phyloP scores from a whole-genome alignment of 1,140 invertebrate species.

The Drosophila ironensis region DNA sequence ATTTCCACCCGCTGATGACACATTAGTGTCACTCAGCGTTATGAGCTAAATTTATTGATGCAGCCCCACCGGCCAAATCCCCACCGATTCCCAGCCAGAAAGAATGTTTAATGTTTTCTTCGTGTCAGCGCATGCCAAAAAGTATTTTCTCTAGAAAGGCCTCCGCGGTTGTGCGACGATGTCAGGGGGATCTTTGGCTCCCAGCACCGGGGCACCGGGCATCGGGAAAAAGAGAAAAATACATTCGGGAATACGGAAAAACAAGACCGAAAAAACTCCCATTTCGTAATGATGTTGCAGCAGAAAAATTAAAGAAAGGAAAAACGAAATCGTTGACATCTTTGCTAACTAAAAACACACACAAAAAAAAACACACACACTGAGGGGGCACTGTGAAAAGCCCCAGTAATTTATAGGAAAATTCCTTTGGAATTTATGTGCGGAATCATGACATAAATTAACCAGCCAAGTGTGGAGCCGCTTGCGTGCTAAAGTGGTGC shows the following conservation, averaged over 20 bases:
- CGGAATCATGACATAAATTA: conserved; percentile 77
- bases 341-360: conserved; percentile 48
- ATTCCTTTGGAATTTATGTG: conserved; percentile 70
- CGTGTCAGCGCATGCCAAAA: conserved; percentile 68
- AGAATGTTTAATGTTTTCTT: conserved; percentile 57
- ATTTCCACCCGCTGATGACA: conserved; percentile 70
- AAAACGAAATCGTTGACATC: conserved; percentile 60
- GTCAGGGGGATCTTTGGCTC: conserved; percentile 51
- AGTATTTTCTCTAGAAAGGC: conserved; percentile 43
- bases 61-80: conserved; percentile 8
- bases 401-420: conserved; percentile 68
- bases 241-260: conserved; percentile 10
- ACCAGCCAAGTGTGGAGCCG: conserved; percentile 42
- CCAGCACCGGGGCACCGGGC: conserved; percentile 6
- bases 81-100: conserved; percentile 5
- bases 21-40: conserved; percentile 74
- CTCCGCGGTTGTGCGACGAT: conserved; percentile 34
- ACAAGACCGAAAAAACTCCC: conserved; percentile 37
- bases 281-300: conserved; percentile 60
- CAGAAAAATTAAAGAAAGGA: conserved; percentile 20
- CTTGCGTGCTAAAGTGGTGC: conserved; percentile 31
- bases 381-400: conserved; percentile 46
- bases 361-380: conserved; percentile 2
- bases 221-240: conserved; percentile 3
- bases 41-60: conserved; percentile 78